These are phyloP conservation scores for Trichonephila clavata DNA, from an alignment of 1,140 invertebrate species.

Conservation along the genomic window DNA sequence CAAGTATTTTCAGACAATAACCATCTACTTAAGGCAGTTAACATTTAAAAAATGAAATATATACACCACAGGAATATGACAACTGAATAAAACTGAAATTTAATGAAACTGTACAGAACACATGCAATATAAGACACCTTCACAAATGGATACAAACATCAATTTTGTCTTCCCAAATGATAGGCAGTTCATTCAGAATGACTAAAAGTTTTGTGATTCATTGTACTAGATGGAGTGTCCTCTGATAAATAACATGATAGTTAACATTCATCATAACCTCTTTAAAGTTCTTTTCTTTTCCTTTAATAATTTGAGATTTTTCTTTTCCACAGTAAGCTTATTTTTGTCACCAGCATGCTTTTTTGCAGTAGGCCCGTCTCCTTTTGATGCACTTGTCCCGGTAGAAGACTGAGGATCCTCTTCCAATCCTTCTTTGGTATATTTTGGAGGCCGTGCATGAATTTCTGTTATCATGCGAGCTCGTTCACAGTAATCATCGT, in stretches of 20 bases:
- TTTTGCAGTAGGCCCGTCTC: conserved; percentile 88
- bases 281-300: conserved; percentile 93
- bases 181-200: conserved; percentile 46
- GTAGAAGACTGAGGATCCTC: conserved; percentile 78
- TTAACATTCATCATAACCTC: conserved; percentile 87
- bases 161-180: conserved; percentile 61
- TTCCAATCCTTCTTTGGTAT: conserved; percentile 80
- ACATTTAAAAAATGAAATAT: background rate
- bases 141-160: conserved; percentile 70
- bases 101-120: conserved; percentile 76
- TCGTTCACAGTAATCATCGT: conserved; percentile 93
- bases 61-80: background rate
- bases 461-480: conserved; percentile 97
- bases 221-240: conserved; percentile 45
- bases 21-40: background rate
- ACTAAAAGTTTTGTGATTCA: conserved; percentile 63
- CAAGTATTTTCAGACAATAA: background rate
- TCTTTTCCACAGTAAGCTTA: conserved; percentile 86
- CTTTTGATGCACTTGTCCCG: conserved; percentile 81
- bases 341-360: conserved; percentile 90
- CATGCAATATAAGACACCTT: conserved; percentile 57
- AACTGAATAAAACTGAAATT: conserved; percentile 67
- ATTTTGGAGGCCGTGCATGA: conserved; percentile 86
- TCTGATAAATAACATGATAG: conserved; percentile 34
- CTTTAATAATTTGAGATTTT: conserved; percentile 89